Evolutionary conservation across 2,797 vertebrate species (phyloP).

Genomic region (Manis pentadactyla): DNA sequence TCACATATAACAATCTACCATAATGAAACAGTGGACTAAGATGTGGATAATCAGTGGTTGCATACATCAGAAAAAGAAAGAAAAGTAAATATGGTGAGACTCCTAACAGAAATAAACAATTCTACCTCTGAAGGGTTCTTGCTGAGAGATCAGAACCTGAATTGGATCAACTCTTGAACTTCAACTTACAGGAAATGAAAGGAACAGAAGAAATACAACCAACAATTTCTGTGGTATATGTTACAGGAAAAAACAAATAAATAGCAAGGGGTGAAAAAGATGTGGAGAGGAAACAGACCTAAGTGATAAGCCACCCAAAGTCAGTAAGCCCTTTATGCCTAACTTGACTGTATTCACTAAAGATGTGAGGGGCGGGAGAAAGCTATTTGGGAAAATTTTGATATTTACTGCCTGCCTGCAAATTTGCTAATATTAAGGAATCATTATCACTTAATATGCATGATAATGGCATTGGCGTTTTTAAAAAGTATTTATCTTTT

Average conservation of each 20-base stretch:
- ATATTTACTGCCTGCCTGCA: neutral
- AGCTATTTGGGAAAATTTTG: neutral
- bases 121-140: neutral
- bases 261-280: neutral
- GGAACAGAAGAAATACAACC: neutral
- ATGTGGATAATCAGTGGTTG: neutral
- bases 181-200: neutral
- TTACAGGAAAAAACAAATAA: slow-evolving; percentile 24
- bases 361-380: neutral
- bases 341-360: neutral
- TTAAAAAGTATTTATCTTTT: neutral
- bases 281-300: neutral
- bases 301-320: neutral
- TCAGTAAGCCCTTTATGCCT: neutral
- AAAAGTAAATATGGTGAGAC: neutral
- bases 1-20: neutral
- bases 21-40: neutral
- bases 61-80: neutral
- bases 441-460: neutral
- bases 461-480: neutral
- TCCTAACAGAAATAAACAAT: neutral
- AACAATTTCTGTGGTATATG: neutral
- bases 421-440: neutral
- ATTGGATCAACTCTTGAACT: neutral
- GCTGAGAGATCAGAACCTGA: neutral